phyloP scores from a whole-genome alignment of 2,113 vertebrate species.

The Polypterus senegalus region DNA sequence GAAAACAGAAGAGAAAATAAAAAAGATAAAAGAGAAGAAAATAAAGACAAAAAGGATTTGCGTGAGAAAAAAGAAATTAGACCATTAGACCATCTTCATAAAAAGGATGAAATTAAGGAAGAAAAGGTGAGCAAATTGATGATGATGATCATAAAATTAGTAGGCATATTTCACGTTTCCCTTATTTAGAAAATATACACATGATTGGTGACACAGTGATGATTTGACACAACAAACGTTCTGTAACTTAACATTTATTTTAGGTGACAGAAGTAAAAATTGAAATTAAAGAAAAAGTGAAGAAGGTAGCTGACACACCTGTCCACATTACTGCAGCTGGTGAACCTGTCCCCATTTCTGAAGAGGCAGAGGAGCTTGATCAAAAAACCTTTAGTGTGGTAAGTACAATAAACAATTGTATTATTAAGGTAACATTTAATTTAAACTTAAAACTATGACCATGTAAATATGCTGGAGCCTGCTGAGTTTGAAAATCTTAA shows the following conservation, averaged over 20 bases:
- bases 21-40: conserved; percentile 57
- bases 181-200: neutral
- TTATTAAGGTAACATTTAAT: too few species aligned
- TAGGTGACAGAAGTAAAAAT: conserved; percentile 63
- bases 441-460: too few species aligned
- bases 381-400: conserved; percentile 98
- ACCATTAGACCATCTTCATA: conserved; percentile 58
- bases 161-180: neutral
- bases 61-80: conserved; percentile 76
- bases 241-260: neutral
- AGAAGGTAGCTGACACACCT: conserved; percentile 66
- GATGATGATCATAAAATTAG: too few species aligned
- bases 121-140: conserved; percentile 45
- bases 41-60: conserved; percentile 53
- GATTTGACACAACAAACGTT: neutral
- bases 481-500: too few species aligned
- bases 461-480: too few species aligned
- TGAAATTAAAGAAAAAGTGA: conserved; percentile 69
- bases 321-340: conserved; percentile 73
- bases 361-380: conserved; percentile 92
- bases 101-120: conserved; percentile 66
- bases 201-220: neutral
- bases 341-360: conserved; percentile 66
- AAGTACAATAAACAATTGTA: conserved; percentile 22
- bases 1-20: conserved; percentile 34